Evolutionary conservation across 2,888 invertebrate species (phyloP).

Genomic region (Notodonta dromedarius): DNA sequence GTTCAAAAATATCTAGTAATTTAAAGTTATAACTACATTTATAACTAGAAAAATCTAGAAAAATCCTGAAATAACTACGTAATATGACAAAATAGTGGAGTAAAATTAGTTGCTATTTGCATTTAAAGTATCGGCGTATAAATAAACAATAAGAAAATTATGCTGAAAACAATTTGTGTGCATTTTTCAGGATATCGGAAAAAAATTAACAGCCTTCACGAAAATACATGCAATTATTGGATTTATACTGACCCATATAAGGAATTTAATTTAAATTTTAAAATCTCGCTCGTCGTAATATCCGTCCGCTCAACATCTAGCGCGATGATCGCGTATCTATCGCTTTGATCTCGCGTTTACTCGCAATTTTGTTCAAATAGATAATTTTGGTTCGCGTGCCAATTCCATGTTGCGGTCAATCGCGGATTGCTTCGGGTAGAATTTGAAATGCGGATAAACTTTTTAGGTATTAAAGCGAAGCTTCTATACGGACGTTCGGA

Average conservation of each 20-base stretch:
- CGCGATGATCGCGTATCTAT: conserved; percentile 21
- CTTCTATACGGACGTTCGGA: too few relatives aligned
- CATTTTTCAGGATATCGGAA: background rate
- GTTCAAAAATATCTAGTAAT: too few relatives aligned
- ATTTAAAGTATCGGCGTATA: too few relatives aligned
- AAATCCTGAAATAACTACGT: too few relatives aligned
- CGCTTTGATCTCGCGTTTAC: conserved; percentile 20
- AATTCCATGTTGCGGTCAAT: conserved; percentile 14
- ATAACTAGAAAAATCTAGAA: too few relatives aligned
- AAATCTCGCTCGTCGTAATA: conserved; percentile 16
- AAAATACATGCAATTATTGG: background rate
- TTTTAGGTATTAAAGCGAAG: conserved; percentile 19
- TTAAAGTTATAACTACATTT: too few relatives aligned
- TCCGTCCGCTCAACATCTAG: conserved; percentile 20
- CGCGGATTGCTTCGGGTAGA: conserved; percentile 12
- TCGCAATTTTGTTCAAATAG: conserved; percentile 10
- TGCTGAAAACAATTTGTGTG: too few relatives aligned
- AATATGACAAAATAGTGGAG: too few relatives aligned
- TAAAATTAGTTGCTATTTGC: too few relatives aligned
- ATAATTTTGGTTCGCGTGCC: conserved; percentile 15
- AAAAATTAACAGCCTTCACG: background rate
- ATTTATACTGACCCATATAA: background rate
- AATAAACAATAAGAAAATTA: too few relatives aligned
- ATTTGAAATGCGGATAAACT: conserved; percentile 16
- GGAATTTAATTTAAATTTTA: conserved; percentile 12